A percentile compares a stretch with the other conserved stretches of the same genome.
Conservation (phyloP, 1,140 invertebrate genomes). For the Scaptomyza hsui region DNA sequence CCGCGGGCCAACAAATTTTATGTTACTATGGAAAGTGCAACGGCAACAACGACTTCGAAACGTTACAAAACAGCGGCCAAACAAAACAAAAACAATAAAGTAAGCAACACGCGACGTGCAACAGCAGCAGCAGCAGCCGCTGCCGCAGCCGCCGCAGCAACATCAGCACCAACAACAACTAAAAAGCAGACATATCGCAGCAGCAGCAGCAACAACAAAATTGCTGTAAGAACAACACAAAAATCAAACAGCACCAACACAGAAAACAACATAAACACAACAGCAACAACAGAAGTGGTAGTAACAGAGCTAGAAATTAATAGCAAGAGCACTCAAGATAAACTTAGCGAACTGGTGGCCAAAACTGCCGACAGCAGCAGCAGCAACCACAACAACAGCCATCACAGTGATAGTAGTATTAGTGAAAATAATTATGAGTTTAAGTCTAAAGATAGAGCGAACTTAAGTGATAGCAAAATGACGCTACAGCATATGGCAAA, state of each 20-base stretch:
- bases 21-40: conserved; percentile 82
- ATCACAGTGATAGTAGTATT: conserved; percentile 83
- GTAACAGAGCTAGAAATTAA: conserved; percentile 16
- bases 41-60: conserved; percentile 59
- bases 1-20: conserved; percentile 60
- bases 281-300: conserved; percentile 16
- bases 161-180: conserved; percentile 58
- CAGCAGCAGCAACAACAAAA: conserved; percentile 44
- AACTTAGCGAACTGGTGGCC: conserved; percentile 45
- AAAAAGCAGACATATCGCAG: conserved; percentile 76
- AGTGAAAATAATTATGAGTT: conserved; percentile 79
- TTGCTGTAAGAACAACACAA: conserved; percentile 22
- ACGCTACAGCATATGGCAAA: conserved; percentile 74
- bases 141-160: conserved; percentile 50
- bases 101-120: conserved; percentile 66
- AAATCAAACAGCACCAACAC: conserved; percentile 46
- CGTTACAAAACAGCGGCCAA: conserved; percentile 65
- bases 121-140: conserved; percentile 41
- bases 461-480: conserved; percentile 80
- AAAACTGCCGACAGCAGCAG: conserved; percentile 45
- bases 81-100: conserved; percentile 59
- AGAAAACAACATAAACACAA: conserved; percentile 49
- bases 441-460: conserved; percentile 76
- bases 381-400: conserved; percentile 66
- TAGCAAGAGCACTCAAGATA: conserved; percentile 35